These are phyloP conservation scores for Erebia epiphron DNA, from an alignment of 2,888 invertebrate species.

Conservation along the genomic window DNA sequence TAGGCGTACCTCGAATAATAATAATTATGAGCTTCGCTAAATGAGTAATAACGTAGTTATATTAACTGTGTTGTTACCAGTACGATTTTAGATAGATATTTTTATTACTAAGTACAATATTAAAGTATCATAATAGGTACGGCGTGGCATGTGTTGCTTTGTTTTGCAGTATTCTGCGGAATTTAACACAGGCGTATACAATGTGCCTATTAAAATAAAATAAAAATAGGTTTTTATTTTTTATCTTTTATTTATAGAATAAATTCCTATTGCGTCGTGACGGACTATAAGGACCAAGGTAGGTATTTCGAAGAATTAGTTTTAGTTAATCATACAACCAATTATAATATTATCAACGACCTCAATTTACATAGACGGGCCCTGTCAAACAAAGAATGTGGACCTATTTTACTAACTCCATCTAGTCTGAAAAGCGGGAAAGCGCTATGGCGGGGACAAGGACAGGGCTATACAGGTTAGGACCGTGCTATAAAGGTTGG, in stretches of 20 bases:
- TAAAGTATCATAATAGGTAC: not conserved
- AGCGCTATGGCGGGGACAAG: no score
- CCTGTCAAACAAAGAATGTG: no score
- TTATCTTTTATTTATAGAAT: slow-evolving; percentile 1
- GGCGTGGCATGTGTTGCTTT: slow-evolving; percentile 14
- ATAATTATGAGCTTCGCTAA: slow-evolving; percentile 20
- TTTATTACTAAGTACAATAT: slow-evolving; percentile 26
- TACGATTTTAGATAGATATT: slow-evolving; percentile 22
- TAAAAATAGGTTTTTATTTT: slow-evolving; percentile 17
- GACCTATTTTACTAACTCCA: no score
- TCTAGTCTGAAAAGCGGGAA: no score
- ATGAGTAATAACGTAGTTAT: slow-evolving; percentile 33
- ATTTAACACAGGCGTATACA: not conserved
- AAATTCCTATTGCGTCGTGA: no score
- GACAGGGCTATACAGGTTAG: no score
- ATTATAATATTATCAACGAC: no score
- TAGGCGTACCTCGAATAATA: slow-evolving; percentile 27
- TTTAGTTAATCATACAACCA: no score
- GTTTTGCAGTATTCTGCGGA: slow-evolving; percentile 37
- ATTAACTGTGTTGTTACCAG: slow-evolving; percentile 38
- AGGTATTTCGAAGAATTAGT: no score
- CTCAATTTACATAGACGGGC: no score
- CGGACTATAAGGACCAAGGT: no score
- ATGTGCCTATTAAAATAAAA: slow-evolving; percentile 16
- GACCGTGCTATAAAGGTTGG: no score